Conservation (phyloP, 35 echinoderm and acorn worm species). For the Lytechinus pictus region DNA sequence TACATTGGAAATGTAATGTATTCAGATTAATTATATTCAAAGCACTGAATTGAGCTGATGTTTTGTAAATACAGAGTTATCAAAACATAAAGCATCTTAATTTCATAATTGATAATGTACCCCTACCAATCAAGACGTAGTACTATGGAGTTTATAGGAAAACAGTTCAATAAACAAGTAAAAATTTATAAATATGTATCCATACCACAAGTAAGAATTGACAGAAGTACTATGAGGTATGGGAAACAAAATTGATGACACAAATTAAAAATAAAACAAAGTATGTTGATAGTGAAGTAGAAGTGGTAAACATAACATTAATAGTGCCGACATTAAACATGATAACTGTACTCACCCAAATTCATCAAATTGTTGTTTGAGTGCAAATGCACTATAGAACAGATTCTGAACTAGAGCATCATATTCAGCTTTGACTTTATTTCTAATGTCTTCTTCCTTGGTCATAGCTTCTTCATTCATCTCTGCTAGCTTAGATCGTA, state of each 20-base stretch:
- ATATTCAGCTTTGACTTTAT: constrained; percentile 74
- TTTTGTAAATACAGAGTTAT: not conserved
- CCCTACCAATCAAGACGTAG: not conserved
- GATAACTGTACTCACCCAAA: constrained; percentile 73
- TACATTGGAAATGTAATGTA: not conserved
- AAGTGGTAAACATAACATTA: not conserved
- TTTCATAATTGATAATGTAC: not conserved
- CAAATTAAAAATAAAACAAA: not conserved
- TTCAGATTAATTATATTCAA: not conserved
- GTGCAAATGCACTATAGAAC: constrained; percentile 72
- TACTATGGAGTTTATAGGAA: not conserved
- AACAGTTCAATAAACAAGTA: not conserved
- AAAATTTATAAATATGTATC: not conserved
- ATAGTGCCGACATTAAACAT: not conserved
- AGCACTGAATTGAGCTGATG: not conserved
- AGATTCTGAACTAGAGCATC: constrained; percentile 85
- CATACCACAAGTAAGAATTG: not conserved
- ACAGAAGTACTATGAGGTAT: not conserved
- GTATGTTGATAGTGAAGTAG: not conserved
- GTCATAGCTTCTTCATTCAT: constrained; percentile 65
- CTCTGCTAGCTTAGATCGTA: constrained; percentile 86
- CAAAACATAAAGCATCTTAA: not conserved
- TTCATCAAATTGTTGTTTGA: constrained; percentile 92
- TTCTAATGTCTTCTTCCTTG: constrained; percentile 75
- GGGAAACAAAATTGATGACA: not conserved